A percentile compares a stretch with the other conserved stretches of the same genome.
phyloP scores from a whole-genome alignment of 2,113 vertebrate species.

The Forbesichthys agassizii region DNA sequence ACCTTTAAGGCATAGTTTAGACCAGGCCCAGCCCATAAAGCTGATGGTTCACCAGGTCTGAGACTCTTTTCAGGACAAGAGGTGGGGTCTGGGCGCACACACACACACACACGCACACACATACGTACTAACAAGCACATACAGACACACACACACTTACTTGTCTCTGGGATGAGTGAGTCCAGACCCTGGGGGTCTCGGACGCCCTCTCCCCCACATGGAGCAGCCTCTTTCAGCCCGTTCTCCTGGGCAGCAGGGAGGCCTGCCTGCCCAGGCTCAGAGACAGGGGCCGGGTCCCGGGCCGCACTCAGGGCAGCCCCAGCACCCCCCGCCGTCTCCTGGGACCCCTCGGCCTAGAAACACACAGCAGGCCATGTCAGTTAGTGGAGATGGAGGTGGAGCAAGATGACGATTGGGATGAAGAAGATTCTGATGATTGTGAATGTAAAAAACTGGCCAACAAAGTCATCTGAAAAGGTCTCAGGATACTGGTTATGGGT shows the following conservation, averaged over 20 bases:
- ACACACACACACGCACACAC: not conserved
- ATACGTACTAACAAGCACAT: no score
- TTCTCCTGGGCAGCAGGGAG: slow-evolving; percentile 77
- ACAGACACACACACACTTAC: slow-evolving; percentile 77
- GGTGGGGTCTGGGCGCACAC: not conserved
- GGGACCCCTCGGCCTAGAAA: slow-evolving; percentile 84
- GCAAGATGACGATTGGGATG: slow-evolving; percentile 27
- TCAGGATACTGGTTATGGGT: no score
- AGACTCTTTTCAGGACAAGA: not conserved
- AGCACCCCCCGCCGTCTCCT: slow-evolving; percentile 77
- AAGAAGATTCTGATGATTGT: slow-evolving; percentile 25
- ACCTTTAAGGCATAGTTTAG: not conserved
- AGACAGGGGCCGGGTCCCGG: slow-evolving; percentile 52
- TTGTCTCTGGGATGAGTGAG: slow-evolving; percentile 93
- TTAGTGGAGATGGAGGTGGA: slow-evolving; percentile 42
- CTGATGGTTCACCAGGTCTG: not conserved
- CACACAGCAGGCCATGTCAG: slow-evolving; percentile 75
- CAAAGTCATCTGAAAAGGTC: no score
- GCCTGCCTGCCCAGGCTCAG: slow-evolving; percentile 56
- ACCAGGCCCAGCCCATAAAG: not conserved
- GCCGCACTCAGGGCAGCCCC: slow-evolving; percentile 72
- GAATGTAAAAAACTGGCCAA: not conserved
- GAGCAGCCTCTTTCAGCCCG: slow-evolving; percentile 78
- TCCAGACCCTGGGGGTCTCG: slow-evolving; percentile 87
- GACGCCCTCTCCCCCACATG: slow-evolving; percentile 76